phyloP scores from a whole-genome alignment of 2,113 vertebrate genomes.

The Acrocephalus arundinaceus region DNA sequence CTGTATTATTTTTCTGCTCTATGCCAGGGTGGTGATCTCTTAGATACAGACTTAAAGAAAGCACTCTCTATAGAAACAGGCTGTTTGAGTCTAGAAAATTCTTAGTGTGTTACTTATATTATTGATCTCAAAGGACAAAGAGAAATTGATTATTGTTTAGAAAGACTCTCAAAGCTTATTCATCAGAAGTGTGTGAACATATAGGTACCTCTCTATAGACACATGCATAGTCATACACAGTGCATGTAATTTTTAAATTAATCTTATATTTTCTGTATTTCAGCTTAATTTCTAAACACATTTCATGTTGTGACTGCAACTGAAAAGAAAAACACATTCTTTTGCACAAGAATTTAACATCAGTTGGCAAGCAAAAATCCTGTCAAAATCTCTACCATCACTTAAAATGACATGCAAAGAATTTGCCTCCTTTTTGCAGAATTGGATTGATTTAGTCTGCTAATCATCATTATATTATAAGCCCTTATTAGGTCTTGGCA shows the following conservation, averaged over 20 bases:
- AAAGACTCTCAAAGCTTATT: not conserved
- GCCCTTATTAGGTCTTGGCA: not conserved
- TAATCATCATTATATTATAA: not conserved
- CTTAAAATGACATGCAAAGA: not conserved
- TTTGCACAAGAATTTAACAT: not conserved
- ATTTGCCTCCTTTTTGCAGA: not conserved
- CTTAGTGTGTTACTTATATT: not conserved
- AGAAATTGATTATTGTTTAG: not conserved
- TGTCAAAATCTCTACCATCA: not conserved
- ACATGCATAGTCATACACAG: not conserved
- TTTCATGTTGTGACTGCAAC: not conserved
- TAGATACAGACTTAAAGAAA: not conserved
- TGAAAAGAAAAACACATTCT: not conserved
- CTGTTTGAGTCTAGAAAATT: not conserved
- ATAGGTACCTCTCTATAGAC: not conserved
- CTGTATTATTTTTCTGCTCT: constrained; percentile 5
- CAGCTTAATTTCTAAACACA: not conserved
- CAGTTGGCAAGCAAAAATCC: not conserved
- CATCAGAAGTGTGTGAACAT: not conserved
- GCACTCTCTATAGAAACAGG: not conserved
- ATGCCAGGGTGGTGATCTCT: not conserved
- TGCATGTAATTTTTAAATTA: not conserved
- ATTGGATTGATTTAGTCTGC: not conserved
- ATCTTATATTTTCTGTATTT: not conserved
- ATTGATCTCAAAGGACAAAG: not conserved